Percentiles rank a stretch among this genome's conserved stretches.
Evolutionary conservation across 1,140 invertebrate genomes (phyloP).

Genomic region (Zelostemma sp.): DNA sequence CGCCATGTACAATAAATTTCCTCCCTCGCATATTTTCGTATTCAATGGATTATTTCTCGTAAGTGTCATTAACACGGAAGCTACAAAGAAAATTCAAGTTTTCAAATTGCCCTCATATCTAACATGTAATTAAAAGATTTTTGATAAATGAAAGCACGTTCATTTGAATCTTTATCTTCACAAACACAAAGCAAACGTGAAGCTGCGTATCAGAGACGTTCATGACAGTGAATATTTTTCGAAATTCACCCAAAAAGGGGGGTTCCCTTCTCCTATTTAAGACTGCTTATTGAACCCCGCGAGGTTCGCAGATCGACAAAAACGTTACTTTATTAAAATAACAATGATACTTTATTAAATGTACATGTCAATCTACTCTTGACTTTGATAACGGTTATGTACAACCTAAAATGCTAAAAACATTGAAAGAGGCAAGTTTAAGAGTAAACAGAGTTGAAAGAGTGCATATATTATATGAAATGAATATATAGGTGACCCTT

Average conservation of each 20-base stretch:
- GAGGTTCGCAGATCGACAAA: slow-evolving; percentile 21
- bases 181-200: background rate
- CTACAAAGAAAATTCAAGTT: background rate
- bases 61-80: background rate
- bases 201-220: no score
- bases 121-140: background rate
- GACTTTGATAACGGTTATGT: slow-evolving; percentile 41
- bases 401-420: slow-evolving; percentile 15
- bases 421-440: slow-evolving; percentile 12
- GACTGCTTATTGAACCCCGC: slow-evolving; percentile 48
- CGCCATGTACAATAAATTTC: no score
- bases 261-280: slow-evolving; percentile 45
- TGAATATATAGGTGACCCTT: slow-evolving; percentile 22
- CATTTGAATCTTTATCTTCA: no score
- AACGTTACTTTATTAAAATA: slow-evolving; percentile 36
- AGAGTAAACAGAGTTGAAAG: slow-evolving; percentile 18
- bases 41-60: background rate
- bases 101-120: no score
- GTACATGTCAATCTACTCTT: slow-evolving; percentile 53
- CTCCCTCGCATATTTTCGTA: slow-evolving; percentile 4
- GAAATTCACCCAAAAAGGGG: slow-evolving; percentile 18
- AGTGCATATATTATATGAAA: slow-evolving; percentile 3
- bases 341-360: slow-evolving; percentile 56
- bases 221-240: no score
- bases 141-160: no score